Conservation (phyloP, 2,113 vertebrate species). For the Antechinus stuartii region DNA sequence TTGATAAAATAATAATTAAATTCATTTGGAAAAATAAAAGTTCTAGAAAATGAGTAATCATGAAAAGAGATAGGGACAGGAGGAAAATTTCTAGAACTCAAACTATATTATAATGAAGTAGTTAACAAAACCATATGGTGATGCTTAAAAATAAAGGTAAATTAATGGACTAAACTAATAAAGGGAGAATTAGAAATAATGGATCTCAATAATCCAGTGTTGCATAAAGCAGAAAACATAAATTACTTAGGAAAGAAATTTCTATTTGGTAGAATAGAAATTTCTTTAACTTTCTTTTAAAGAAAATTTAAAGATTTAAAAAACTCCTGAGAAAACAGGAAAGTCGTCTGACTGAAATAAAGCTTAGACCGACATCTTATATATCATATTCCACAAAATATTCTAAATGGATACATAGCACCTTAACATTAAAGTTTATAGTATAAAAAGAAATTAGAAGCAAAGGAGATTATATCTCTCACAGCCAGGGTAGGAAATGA, state of each 20-base stretch:
- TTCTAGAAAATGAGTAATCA: not conserved
- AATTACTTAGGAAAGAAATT: not conserved
- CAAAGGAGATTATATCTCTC: not conserved
- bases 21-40: not conserved
- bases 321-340: not conserved
- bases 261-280: not conserved
- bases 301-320: not conserved
- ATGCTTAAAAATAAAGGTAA: not conserved
- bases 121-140: not conserved
- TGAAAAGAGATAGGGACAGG: not conserved
- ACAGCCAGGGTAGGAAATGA: not conserved
- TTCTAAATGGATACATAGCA: not conserved
- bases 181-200: not conserved
- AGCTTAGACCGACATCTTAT: not conserved
- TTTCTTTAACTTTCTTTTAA: not conserved
- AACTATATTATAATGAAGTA: not conserved
- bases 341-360: not conserved
- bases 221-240: not conserved
- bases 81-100: not conserved
- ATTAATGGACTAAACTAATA: not conserved
- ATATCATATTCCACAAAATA: not conserved
- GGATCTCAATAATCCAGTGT: not conserved
- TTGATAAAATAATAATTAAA: not conserved
- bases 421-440: not conserved
- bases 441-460: not conserved